phyloP scores from a whole-genome alignment of 2,113 vertebrate genomes.

The Myocastor coypus region DNA sequence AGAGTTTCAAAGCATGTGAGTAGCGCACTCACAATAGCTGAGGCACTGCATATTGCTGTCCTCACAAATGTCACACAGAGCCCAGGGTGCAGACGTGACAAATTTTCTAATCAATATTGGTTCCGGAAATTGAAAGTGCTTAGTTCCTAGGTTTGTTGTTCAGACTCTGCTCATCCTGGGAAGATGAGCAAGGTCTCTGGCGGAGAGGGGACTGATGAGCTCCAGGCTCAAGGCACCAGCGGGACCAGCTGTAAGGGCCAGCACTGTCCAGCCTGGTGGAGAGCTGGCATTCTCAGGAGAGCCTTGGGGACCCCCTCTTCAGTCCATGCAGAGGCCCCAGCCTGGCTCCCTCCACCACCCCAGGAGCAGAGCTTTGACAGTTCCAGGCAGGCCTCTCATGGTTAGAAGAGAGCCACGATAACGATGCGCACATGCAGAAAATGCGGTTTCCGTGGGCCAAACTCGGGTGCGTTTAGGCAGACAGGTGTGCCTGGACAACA shows the following conservation, averaged over 20 bases:
- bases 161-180: neutral
- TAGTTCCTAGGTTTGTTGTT: neutral
- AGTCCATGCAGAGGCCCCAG: rapidly evolving
- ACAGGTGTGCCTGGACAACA: neutral
- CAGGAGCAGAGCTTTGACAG: neutral
- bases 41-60: too few species aligned
- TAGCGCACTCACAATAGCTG: too few species aligned
- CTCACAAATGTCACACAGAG: too few species aligned
- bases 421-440: neutral
- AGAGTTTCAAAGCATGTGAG: too few species aligned
- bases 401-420: neutral
- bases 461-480: neutral
- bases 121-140: too few species aligned
- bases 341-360: rapidly evolving
- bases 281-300: neutral
- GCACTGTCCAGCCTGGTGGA: neutral
- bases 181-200: neutral
- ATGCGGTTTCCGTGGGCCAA: neutral
- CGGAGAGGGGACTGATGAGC: neutral
- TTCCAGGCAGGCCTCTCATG: neutral
- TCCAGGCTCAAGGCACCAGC: neutral
- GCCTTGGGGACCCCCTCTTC: neutral
- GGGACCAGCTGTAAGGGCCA: too few species aligned
- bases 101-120: too few species aligned
- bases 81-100: too few species aligned